Evolutionary conservation across 2,113 vertebrate genomes (phyloP).

Genomic region (Morone chrysops): DNA sequence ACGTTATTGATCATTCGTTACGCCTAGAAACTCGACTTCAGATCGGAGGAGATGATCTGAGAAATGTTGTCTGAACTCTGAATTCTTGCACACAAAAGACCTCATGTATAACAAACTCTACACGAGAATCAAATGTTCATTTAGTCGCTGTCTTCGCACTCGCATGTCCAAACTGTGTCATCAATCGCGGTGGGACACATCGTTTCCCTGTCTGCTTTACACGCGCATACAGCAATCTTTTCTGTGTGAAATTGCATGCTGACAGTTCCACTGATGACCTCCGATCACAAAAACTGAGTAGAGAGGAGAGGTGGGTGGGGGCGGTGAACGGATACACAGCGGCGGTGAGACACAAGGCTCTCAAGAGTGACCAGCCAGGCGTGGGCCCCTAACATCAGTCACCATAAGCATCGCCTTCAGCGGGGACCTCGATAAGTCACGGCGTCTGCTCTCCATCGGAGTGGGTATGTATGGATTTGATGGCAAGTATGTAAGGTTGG

Average conservation of each 20-base stretch:
- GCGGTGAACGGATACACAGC: neutral
- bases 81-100: neutral
- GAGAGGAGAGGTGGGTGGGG: neutral
- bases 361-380: slow-evolving; percentile 44
- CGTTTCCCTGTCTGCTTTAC: slow-evolving; percentile 32
- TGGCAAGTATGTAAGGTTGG: neutral
- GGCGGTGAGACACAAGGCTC: slow-evolving; percentile 28
- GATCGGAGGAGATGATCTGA: neutral
- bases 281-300: slow-evolving; percentile 7
- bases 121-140: neutral
- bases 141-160: neutral
- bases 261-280: slow-evolving; percentile 58
- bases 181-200: slow-evolving; percentile 5
- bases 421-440: slow-evolving; percentile 38
- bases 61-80: neutral
- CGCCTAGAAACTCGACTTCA: slow-evolving; percentile 9
- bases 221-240: slow-evolving; percentile 7
- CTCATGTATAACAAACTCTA: neutral
- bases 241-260: slow-evolving; percentile 39
- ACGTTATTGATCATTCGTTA: neutral
- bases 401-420: slow-evolving; percentile 42
- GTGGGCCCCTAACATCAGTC: slow-evolving; percentile 57
- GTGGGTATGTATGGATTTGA: neutral
- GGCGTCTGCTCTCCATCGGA: slow-evolving; percentile 19
- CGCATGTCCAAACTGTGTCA: neutral